Evolutionary conservation across 1,140 invertebrate genomes (phyloP).

Genomic region (Drosophila bipectinata): DNA sequence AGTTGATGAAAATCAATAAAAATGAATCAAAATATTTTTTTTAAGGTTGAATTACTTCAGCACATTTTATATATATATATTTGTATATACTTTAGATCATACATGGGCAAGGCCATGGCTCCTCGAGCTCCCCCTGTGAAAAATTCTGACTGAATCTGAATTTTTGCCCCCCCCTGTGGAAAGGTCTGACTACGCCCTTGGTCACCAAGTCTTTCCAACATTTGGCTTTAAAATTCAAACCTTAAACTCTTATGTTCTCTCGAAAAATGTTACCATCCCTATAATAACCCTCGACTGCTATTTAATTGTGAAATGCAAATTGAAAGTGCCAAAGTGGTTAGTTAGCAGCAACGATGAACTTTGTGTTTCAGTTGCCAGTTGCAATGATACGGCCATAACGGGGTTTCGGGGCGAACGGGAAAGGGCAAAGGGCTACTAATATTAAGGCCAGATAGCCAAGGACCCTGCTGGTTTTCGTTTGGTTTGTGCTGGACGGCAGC

Average conservation of each 20-base stretch:
- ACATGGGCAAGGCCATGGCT: no score
- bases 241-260: neutral
- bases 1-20: no score
- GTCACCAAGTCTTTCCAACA: neutral
- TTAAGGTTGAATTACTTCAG: no score
- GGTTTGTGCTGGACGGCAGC: neutral
- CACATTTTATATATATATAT: no score
- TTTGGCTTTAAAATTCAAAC: neutral
- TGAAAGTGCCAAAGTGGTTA: constrained; percentile 53
- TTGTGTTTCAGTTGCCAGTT: constrained; percentile 61
- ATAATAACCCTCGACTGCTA: neutral
- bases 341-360: constrained; percentile 41
- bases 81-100: no score
- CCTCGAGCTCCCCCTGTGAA: no score
- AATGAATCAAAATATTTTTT: no score
- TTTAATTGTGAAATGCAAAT: constrained; percentile 49
- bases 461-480: neutral
- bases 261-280: neutral
- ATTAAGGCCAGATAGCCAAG: constrained; percentile 1
- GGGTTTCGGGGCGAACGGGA: neutral
- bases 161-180: no score
- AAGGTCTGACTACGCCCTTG: no score
- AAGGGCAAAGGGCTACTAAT: constrained; percentile 3
- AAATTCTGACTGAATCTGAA: no score
- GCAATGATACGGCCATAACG: constrained; percentile 58